Base-by-base conservation (phyloP, 2,797 vertebrate genomes). In the Echiichthys vipera region DNA sequence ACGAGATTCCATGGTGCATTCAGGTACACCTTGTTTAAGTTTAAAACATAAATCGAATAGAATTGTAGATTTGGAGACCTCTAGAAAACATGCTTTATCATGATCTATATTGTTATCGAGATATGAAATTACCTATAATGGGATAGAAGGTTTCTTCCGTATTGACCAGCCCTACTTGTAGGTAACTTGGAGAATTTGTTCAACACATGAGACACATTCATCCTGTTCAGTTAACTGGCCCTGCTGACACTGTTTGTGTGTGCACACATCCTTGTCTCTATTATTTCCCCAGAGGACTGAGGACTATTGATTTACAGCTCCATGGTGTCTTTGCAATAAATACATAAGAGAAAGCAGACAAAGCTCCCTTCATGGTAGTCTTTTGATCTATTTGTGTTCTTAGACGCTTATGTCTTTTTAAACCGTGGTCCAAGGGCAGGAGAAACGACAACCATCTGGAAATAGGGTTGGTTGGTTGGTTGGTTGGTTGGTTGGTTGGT, bases 281-380 rank as follows among this genome's bases (percentile, higher is more conserved):
- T 67, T 78, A 72, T 81, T 88, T 83, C 71, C 74, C 57, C 17
- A 0, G 69, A 75, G 55, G 53, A 76, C 57, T 49, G 15, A 39
- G n/a, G n/a, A 73, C 72, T 83, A 72, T 86, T 86, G 85, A 88
- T 80, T 85, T 62, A 71, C 62, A 73, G 57, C 56, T 80, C 67
- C 36, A 59, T 53, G 37, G 59, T 81, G 74, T 73, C 58, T 58
- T 15, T 81, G 70, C 83, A 81, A 71, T 83, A 81, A 84, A 80
- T 73, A 77, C 65, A 80, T 83, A 61, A 66, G 22, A 73, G 77
- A 56, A 64, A 67, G 69, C 43, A 74, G 71, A 76, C 65, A 80
- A 80, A 62, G 74, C 67, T 72, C 55, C 62, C 45, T 80, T 85
- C 78, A 79, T 30, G 7, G 30, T 58, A 64, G 70, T 37, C 17